Percentiles rank a stretch among this genome's conserved stretches.
Conservation (phyloP, 1,140 invertebrate genomes). For the Penaeus indicus region DNA sequence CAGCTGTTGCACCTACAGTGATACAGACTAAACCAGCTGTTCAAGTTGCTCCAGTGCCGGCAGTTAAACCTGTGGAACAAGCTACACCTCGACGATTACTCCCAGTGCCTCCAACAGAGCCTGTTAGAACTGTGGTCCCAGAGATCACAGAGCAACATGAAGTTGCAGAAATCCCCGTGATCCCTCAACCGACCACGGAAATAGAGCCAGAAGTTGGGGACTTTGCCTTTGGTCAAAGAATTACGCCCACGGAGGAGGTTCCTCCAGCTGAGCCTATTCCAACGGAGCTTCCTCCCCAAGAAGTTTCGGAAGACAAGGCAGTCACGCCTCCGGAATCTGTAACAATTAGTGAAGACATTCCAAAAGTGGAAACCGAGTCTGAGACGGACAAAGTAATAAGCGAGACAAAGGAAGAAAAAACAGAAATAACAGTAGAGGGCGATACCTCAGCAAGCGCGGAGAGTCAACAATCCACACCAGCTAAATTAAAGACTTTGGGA, state of each 20-base stretch:
- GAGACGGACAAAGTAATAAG: not conserved
- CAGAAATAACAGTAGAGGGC: conserved; percentile 40
- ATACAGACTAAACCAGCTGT: not conserved
- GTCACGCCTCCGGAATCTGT: not conserved
- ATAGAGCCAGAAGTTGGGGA: not conserved
- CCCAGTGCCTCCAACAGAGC: conserved; percentile 36
- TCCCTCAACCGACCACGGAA: too few species aligned
- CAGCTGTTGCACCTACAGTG: not conserved
- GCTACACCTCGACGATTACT: conserved; percentile 8
- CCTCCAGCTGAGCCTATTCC: not conserved
- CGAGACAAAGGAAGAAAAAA: conserved; percentile 6
- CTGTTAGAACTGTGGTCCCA: not conserved
- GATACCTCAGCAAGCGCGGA: not conserved
- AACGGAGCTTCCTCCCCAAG: too few species aligned
- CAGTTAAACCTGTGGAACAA: too few species aligned
- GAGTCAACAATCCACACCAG: conserved; percentile 14
- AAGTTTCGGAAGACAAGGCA: not conserved
- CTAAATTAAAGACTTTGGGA: conserved; percentile 37
- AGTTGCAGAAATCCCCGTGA: too few species aligned
- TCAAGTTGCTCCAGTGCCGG: too few species aligned
- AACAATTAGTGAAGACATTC: not conserved
- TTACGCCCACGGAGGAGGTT: not conserved
- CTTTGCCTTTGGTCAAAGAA: not conserved
- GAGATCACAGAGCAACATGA: too few species aligned
- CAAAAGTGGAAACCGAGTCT: not conserved